phyloP scores from a whole-genome alignment of 2,113 vertebrate species.

The Silurus meridionalis region DNA sequence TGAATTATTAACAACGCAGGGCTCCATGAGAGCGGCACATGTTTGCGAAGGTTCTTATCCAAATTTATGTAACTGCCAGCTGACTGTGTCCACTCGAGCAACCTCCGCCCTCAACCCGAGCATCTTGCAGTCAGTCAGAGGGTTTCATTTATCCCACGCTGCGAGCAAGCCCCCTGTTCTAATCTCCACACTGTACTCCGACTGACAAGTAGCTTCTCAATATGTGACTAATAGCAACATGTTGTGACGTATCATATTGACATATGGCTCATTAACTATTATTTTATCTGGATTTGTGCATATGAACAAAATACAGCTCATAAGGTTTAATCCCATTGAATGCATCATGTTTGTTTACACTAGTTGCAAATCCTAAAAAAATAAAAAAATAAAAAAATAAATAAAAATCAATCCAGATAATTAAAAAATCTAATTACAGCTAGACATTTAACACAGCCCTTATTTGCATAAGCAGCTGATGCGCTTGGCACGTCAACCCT shows the following conservation, averaged over 20 bases:
- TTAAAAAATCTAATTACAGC: constrained; percentile 9
- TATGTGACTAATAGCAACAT: constrained; percentile 21
- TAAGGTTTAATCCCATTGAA: not conserved
- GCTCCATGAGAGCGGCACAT: not conserved
- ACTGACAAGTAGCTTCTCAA: constrained; percentile 30
- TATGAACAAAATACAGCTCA: constrained; percentile 3
- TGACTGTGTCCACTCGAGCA: not conserved
- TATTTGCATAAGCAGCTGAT: constrained; percentile 20
- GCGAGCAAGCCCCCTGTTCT: not conserved
- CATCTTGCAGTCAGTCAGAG: not conserved
- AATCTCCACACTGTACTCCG: not conserved
- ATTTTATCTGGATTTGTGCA: not conserved
- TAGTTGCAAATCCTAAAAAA: not conserved
- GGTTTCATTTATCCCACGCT: not conserved
- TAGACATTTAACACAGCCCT: not conserved
- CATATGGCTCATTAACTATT: not conserved
- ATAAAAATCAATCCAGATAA: constrained; percentile 1
- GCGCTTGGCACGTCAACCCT: not conserved
- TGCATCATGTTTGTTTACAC: constrained; percentile 6
- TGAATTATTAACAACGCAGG: constrained; percentile 23
- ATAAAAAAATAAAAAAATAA: not conserved
- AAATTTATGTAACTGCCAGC: not conserved
- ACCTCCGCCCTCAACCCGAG: not conserved
- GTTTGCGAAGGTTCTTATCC: not conserved
- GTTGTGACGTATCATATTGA: constrained; percentile 29